Evolutionary conservation across 1,140 invertebrate species (phyloP).

Genomic region (Trichogramma pretiosum): DNA sequence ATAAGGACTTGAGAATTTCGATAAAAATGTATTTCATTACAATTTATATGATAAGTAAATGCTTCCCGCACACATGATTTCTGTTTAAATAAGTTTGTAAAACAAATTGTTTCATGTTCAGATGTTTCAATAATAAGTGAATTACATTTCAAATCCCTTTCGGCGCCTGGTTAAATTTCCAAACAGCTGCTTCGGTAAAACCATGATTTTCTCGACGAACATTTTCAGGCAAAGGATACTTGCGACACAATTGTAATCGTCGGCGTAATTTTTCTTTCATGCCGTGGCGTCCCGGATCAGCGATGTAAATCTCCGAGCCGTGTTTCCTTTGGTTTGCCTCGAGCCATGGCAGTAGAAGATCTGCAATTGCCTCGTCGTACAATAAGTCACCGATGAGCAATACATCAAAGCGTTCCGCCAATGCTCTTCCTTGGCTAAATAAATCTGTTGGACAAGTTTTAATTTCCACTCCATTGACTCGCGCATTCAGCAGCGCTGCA

Average conservation of each 20-base stretch:
- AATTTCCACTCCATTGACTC: conserved; percentile 40
- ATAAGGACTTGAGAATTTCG: too few species aligned
- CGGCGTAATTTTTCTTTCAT: conserved; percentile 22
- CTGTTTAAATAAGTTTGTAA: background rate
- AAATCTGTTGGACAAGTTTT: conserved; percentile 37
- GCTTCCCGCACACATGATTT: background rate
- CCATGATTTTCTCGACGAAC: conserved; percentile 32
- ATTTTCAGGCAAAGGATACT: conserved; percentile 30
- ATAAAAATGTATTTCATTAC: too few species aligned
- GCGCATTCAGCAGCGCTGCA: conserved; percentile 43
- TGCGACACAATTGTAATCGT: conserved; percentile 18
- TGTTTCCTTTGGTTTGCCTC: conserved; percentile 15
- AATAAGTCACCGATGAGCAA: conserved; percentile 51
- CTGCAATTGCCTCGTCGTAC: conserved; percentile 48
- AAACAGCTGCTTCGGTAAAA: conserved; percentile 27
- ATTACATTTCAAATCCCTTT: background rate
- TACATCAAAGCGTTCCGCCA: conserved; percentile 34
- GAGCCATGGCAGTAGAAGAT: conserved; percentile 43
- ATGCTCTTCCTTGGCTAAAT: conserved; percentile 23
- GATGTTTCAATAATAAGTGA: background rate
- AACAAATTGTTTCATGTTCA: background rate
- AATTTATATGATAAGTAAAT: too few species aligned
- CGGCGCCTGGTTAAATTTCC: conserved; percentile 11
- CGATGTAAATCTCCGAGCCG: conserved; percentile 32
- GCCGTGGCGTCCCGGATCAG: conserved; percentile 38